phyloP scores from a whole-genome alignment of 2,888 invertebrate genomes.

The Pristionchus mayeri region DNA sequence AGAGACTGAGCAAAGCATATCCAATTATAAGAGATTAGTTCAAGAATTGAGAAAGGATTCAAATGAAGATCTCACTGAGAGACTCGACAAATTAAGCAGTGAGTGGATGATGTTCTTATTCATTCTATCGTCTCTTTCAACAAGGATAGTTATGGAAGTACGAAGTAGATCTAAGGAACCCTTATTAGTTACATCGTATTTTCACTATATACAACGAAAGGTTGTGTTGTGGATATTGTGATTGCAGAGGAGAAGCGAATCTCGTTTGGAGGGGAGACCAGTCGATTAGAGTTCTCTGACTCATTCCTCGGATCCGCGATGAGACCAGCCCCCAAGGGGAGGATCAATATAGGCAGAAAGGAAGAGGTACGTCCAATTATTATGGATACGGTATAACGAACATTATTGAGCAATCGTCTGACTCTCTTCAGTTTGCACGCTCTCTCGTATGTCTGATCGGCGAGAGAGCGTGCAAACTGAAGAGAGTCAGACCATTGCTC shows the following conservation, averaged over 20 bases:
- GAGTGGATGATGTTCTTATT: not conserved
- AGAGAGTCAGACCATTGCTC: too few relatives aligned
- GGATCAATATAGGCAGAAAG: not conserved
- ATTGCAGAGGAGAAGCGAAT: constrained; percentile 12
- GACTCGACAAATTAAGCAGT: constrained; percentile 11
- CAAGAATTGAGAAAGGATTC: not conserved
- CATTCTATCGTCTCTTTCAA: too few relatives aligned
- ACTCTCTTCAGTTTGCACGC: too few relatives aligned
- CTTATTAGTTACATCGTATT: too few relatives aligned
- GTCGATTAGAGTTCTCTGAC: not conserved
- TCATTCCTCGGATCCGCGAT: constrained; percentile 22
- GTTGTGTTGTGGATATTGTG: too few relatives aligned
- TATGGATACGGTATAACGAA: not conserved
- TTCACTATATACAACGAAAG: too few relatives aligned
- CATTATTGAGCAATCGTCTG: too few relatives aligned
- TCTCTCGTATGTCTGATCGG: too few relatives aligned
- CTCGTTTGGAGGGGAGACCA: not conserved
- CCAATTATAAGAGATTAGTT: constrained; percentile 4
- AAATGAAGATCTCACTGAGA: not conserved
- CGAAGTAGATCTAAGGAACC: too few relatives aligned
- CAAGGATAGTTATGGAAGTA: too few relatives aligned
- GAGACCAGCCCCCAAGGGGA: constrained; percentile 34
- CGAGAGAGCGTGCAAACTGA: too few relatives aligned
- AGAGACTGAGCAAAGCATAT: not conserved
- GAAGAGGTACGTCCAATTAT: not conserved